Evolutionary conservation across 1,140 invertebrate species (phyloP).

Genomic region (Plectrocnemia conspersa): DNA sequence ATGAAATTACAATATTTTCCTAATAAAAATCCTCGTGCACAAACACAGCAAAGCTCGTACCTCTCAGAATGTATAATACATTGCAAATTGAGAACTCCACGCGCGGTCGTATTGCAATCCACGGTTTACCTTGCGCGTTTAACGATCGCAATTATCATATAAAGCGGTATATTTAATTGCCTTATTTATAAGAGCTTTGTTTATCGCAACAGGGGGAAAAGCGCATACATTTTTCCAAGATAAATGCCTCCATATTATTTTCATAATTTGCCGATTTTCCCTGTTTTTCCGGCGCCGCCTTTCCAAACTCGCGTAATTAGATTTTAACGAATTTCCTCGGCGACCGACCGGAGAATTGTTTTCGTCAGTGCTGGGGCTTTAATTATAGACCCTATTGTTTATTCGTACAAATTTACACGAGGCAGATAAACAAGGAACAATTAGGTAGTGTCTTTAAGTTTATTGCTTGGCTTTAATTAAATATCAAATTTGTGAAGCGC

Average conservation of each 20-base stretch:
- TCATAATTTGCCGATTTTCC: slow-evolving; percentile 20
- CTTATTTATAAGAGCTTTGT: slow-evolving; percentile 2
- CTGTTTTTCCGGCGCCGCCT: slow-evolving; percentile 13
- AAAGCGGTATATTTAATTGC: slow-evolving; percentile 7
- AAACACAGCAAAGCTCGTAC: no score
- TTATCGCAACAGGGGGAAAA: background rate
- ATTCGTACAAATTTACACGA: slow-evolving; percentile 28
- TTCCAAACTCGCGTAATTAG: slow-evolving; percentile 22
- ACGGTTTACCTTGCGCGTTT: background rate
- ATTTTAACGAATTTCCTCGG: slow-evolving; percentile 24
- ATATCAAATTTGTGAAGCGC: slow-evolving; percentile 15
- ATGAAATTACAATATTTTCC: no score
- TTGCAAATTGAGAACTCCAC: no score
- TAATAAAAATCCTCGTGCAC: no score
- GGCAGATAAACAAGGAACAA: slow-evolving; percentile 28
- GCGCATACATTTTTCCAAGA: slow-evolving; percentile 4
- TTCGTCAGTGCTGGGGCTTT: background rate
- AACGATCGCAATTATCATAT: slow-evolving; percentile 9
- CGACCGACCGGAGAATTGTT: slow-evolving; percentile 16
- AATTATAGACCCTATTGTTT: slow-evolving; percentile 26
- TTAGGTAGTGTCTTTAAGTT: slow-evolving; percentile 29
- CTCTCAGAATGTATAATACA: no score
- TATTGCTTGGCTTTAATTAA: slow-evolving; percentile 25
- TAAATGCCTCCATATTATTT: slow-evolving; percentile 16
- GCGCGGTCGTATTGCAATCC: no score